Conservation (phyloP, 2,113 vertebrate genomes). For the Cervus canadensis region DNA sequence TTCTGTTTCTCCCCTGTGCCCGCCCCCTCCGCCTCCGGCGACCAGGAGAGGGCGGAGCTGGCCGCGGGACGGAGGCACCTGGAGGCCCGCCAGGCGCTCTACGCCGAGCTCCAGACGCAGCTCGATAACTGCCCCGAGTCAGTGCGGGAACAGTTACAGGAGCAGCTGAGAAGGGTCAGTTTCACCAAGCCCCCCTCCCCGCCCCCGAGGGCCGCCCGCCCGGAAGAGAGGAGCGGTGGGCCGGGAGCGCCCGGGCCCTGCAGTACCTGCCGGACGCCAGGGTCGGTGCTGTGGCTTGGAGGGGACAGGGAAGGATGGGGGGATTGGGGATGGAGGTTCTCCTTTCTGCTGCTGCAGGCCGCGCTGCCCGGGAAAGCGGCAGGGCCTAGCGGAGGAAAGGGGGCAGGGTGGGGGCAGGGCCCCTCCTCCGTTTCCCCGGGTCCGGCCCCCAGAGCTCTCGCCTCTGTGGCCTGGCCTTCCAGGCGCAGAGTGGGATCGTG, state of each 20-base stretch:
- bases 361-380: background rate
- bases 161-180: conserved; percentile 98
- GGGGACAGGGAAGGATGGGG: conserved; percentile 31
- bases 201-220: too few relatives aligned
- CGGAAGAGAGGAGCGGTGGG: too few relatives aligned
- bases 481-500: background rate
- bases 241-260: too few relatives aligned
- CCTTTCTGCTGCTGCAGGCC: conserved; percentile 1
- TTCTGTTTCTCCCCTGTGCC: conserved; percentile 76
- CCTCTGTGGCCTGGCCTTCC: conserved; percentile 29
- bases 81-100: conserved; percentile 90
- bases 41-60: conserved; percentile 96
- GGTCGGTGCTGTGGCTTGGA: background rate
- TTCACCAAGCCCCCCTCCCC: conserved; percentile 55
- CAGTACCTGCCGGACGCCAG: too few relatives aligned
- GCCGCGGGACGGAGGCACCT: conserved; percentile 92
- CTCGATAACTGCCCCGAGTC: conserved; percentile 98
- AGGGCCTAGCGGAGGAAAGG: background rate
- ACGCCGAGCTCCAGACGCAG: conserved; percentile 94
- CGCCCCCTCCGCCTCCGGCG: conserved; percentile 71
- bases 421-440: background rate
- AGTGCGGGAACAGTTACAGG: conserved; percentile 94
- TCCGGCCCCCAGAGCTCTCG: background rate
- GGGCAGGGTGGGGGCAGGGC: background rate
- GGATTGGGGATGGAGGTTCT: background rate